Evolutionary conservation across 2,888 invertebrate species (phyloP).

Genomic region (Theretra japonica): DNA sequence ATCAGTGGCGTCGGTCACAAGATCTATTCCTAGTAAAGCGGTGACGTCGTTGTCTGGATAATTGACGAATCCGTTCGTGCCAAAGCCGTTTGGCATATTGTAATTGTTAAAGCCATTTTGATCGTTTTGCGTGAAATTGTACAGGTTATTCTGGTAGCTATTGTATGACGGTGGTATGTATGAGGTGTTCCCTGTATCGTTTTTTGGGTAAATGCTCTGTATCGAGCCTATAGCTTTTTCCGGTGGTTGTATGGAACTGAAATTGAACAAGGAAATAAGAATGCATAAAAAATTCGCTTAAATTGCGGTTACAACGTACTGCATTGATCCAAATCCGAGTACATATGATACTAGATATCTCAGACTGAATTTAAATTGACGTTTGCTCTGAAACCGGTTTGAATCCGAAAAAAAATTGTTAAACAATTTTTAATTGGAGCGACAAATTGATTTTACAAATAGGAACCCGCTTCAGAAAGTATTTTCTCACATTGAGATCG

Average conservation of each 20-base stretch:
- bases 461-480: no score
- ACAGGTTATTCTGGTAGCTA: constrained; percentile 64
- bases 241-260: constrained; percentile 71
- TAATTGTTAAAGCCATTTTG: constrained; percentile 69
- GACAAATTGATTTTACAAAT: no score
- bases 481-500: no score
- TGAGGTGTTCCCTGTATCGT: constrained; percentile 57
- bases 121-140: constrained; percentile 66
- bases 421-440: no score
- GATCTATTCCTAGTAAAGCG: constrained; percentile 64
- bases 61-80: constrained; percentile 68
- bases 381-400: no score
- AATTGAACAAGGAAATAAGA: constrained; percentile 41
- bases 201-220: constrained; percentile 63
- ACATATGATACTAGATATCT: no score
- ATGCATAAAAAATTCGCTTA: background rate
- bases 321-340: no score
- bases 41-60: constrained; percentile 69
- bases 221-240: constrained; percentile 68
- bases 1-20: constrained; percentile 59
- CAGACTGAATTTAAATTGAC: no score
- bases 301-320: background rate
- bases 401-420: no score
- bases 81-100: constrained; percentile 68
- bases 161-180: constrained; percentile 63